Base-by-base conservation (phyloP, 1,140 invertebrate species). In the Wasmannia auropunctata region DNA sequence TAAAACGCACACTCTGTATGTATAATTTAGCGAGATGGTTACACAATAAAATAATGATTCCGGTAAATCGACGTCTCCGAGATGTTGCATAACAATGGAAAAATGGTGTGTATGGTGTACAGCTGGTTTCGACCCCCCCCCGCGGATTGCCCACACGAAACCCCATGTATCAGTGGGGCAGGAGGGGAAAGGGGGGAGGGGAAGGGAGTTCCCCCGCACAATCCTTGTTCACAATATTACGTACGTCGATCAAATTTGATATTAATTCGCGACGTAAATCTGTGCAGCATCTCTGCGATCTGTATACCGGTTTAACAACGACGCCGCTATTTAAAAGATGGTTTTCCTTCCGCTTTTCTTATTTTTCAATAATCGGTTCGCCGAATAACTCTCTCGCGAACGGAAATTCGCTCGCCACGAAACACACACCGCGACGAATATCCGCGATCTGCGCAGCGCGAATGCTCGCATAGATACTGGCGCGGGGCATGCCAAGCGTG, bases 41-140 rank as follows among this genome's bases (percentile, higher is more conserved):
- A 28, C 31, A 58, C 34, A 43, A 56, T 56, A 37, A 58, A 75
- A 75, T 75, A 75, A 75, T 58, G 31, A 74, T 75, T 37, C 51
- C n/a, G 34, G n/a, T 56, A 75, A 40, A 54, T 58, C 72, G 72
- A 25, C 72, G n/a, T 46, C 11, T 46, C 63, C 16, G 31, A 58
- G 34, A 1, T 10, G 16, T 58, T 75, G 25, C 49, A 11, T 75
- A 75, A 75, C 51, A 7, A 25, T 16, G 54, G 8, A 56, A 75
- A 40, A 37, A 75, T 75, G n/a, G n/a, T 19, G 16, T n/a, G 8
- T 49, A 70, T 31, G 25, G 34, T 67, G 63, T 40, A 25, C n/a
- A 1, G n/a, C 6, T n/a, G 4, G 31, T 46, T 25, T 46, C 2
- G 22, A 67, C 0, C 22, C 8, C 34, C 0, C 22, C 8, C 34